Base-by-base conservation (phyloP, 2,888 invertebrate species). In the Epiblema foenella region DNA sequence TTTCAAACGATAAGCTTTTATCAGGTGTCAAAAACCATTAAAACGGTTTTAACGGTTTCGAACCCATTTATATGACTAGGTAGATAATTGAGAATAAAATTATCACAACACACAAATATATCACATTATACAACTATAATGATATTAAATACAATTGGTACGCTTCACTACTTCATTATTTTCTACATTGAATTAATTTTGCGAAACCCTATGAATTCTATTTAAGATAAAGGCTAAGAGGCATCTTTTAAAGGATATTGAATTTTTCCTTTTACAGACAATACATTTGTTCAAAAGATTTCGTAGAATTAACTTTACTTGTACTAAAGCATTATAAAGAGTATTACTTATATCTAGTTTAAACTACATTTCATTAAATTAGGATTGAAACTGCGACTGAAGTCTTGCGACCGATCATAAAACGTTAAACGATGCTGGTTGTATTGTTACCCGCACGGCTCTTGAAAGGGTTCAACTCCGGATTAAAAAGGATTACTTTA, bases 41-140 rank as follows among this genome's bases (percentile, higher is more conserved):
- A 7, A 24, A n/a, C 4, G n/a, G 42, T 0, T 46, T 67, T 70
- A n/a, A 73, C 56, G 59, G 71, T 73, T 72, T 58, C 51, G 69
- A 77, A 68, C 75, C 74, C 51, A n/a, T 46, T 46, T 46, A 66
- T 54, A 68, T 15, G n/a, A 42, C n/a, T 39, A 15, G 15, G 46
- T 42, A 10, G 9, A 73, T 71, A 71, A 76, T 59, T 76, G 63
- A 69, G 65, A 70, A 74, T 77, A 79, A 76, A 78, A 79, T 76
- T 84, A 85, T 89, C 87, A 89, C 88, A 86, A 87, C 85, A 89
- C 87, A 87, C 86, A 74, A 77, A 83, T 82, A 82, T 89, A 90
- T 90, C 89, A 90, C 90, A 86, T 84, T 78, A 79, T 82, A 80
- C 39, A 60, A 75, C 66, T 76, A 76, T 74, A 78, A 79, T 75